Conservation (phyloP, 2,888 invertebrate species). For the Luffia ferchaultella region DNA sequence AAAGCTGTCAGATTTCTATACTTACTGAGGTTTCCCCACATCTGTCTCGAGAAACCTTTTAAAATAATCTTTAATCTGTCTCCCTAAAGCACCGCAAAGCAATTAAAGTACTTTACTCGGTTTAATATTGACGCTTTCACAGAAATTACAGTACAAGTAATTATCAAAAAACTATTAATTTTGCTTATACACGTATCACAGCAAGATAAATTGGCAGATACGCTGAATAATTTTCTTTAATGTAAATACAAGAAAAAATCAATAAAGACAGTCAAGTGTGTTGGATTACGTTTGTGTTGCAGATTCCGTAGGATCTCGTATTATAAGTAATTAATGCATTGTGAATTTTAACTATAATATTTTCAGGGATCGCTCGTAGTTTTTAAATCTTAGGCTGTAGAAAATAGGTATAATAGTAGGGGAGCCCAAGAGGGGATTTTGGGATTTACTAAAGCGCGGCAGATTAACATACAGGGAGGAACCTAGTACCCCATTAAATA, state of each 20-base stretch:
- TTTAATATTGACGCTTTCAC: conserved; percentile 13
- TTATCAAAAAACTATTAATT: neutral
- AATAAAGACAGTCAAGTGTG: neutral
- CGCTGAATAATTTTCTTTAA: neutral
- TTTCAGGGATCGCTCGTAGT: no score
- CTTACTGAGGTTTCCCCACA: neutral
- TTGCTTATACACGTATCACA: neutral
- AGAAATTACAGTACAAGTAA: neutral
- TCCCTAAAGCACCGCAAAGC: conserved; percentile 9
- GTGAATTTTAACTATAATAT: no score
- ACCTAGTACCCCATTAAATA: no score
- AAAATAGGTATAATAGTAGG: no score
- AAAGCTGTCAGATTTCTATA: neutral
- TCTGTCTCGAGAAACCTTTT: conserved; percentile 6
- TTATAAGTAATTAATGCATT: no score
- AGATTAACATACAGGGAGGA: no score
- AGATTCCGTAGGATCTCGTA: no score
- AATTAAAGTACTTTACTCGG: conserved; percentile 12
- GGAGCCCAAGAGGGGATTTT: no score
- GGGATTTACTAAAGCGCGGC: no score
- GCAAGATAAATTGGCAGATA: neutral
- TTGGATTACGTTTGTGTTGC: neutral
- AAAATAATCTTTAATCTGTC: conserved; percentile 1
- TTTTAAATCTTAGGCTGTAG: no score
- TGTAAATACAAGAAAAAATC: neutral